These are phyloP conservation scores for Dendrolimus houi DNA, from an alignment of 2,888 invertebrate genomes.

Conservation along the genomic window DNA sequence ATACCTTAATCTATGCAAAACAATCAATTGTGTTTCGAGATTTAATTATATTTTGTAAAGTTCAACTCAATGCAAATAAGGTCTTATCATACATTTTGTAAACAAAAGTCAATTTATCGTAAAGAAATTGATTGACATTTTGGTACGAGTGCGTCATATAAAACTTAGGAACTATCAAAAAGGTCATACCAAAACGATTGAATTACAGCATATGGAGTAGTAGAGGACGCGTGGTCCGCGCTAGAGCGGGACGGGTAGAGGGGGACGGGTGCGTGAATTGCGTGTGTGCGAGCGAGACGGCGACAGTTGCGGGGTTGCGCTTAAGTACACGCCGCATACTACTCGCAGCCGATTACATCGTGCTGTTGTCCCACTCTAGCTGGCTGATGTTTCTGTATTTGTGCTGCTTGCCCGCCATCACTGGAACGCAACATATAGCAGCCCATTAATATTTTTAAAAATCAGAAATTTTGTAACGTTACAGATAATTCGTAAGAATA, in stretches of 20 bases:
- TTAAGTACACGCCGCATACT: constrained; percentile 31
- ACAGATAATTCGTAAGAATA: no score
- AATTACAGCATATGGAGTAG: constrained; percentile 8
- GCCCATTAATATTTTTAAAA: not conserved
- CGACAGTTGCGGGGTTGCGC: constrained; percentile 9
- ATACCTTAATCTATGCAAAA: no score
- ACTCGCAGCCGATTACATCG: constrained; percentile 75
- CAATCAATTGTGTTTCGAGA: no score
- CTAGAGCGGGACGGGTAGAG: constrained; percentile 18
- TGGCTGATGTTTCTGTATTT: constrained; percentile 86
- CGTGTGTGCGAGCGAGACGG: constrained; percentile 21
- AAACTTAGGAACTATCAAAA: not conserved
- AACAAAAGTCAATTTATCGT: no score
- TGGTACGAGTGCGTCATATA: no score
- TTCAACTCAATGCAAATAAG: no score
- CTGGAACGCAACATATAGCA: constrained; percentile 26
- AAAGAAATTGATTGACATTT: no score
- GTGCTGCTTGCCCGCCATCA: constrained; percentile 69
- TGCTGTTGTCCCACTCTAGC: constrained; percentile 87
- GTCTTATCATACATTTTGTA: no score
- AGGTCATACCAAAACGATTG: constrained; percentile 7
- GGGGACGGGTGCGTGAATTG: constrained; percentile 11
- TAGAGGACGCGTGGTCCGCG: constrained; percentile 10
- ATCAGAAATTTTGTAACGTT: no score
- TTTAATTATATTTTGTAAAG: no score